Evolutionary conservation across 2,113 vertebrate species (phyloP).

Genomic region (Arenaria interpres): DNA sequence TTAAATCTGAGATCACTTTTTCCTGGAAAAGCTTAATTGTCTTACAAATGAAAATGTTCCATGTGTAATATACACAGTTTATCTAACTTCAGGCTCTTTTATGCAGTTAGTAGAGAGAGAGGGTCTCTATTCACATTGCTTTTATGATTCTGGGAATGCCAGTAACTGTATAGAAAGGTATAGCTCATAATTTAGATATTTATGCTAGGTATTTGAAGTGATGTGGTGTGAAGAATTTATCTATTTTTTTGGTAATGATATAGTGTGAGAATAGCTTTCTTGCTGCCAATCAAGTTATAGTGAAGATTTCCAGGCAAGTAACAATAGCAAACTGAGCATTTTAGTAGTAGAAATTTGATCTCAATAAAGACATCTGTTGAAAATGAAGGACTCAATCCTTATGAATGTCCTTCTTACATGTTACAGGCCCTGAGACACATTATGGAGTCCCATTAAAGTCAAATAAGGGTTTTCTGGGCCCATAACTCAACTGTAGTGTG

Average conservation of each 20-base stretch:
- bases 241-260: neutral
- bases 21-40: neutral
- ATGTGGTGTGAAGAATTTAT: neutral
- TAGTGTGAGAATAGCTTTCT: neutral
- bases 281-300: neutral
- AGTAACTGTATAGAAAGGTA: neutral
- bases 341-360: slow-evolving; percentile 56
- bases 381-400: neutral
- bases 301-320: neutral
- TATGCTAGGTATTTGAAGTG: neutral
- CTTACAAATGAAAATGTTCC: neutral
- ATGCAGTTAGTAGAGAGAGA: neutral
- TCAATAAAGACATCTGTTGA: slow-evolving; percentile 15
- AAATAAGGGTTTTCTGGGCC: neutral
- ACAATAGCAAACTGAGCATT: neutral
- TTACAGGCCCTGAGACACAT: neutral
- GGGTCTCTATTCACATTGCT: neutral
- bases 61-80: neutral
- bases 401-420: neutral
- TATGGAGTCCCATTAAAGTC: neutral
- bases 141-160: neutral
- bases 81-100: neutral
- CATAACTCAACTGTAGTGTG: neutral
- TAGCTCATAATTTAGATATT: neutral
- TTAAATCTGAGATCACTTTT: neutral